Percentiles rank a stretch among this genome's conserved stretches.
phyloP scores from a whole-genome alignment of 2,797 vertebrate species.

The Ctenopoma multispine region DNA sequence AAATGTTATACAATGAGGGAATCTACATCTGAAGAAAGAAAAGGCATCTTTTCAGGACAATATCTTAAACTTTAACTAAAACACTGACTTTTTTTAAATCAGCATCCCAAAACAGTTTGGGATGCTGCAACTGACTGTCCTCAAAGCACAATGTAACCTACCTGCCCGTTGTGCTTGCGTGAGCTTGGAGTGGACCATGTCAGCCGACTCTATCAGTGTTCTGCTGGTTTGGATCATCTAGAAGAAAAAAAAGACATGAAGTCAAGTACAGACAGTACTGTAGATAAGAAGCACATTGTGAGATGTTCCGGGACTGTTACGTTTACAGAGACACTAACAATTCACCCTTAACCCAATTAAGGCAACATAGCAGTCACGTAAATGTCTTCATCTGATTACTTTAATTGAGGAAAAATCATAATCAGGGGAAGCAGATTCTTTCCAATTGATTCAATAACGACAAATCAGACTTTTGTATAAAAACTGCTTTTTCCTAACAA shows the following conservation, averaged over 20 bases:
- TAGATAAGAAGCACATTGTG: neutral
- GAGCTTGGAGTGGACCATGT: slow-evolving; percentile 89
- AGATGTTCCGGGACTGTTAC: neutral
- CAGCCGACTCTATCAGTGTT: slow-evolving; percentile 92
- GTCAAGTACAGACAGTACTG: slow-evolving; percentile 1
- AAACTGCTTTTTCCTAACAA: no score
- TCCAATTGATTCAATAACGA: slow-evolving; percentile 9
- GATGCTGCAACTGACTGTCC: neutral
- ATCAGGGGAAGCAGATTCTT: slow-evolving; percentile 40
- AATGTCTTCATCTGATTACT: slow-evolving; percentile 44
- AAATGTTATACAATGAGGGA: neutral
- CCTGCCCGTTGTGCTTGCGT: slow-evolving; percentile 93
- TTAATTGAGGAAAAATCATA: slow-evolving; percentile 39
- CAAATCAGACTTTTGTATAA: no score
- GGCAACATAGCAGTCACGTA: slow-evolving; percentile 25
- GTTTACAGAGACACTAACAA: slow-evolving; percentile 25
- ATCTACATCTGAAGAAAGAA: neutral
- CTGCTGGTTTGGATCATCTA: slow-evolving; percentile 96
- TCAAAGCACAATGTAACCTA: slow-evolving; percentile 54
- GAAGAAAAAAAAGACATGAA: slow-evolving; percentile 40
- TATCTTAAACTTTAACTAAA: no score
- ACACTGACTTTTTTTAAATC: no score
- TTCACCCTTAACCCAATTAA: slow-evolving; percentile 36
- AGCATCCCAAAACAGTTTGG: no score
- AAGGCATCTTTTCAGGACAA: neutral